A percentile compares a stretch with the other conserved stretches of the same genome.
phyloP scores from a whole-genome alignment of 2,797 vertebrate genomes.

The Pangasius djambal region DNA sequence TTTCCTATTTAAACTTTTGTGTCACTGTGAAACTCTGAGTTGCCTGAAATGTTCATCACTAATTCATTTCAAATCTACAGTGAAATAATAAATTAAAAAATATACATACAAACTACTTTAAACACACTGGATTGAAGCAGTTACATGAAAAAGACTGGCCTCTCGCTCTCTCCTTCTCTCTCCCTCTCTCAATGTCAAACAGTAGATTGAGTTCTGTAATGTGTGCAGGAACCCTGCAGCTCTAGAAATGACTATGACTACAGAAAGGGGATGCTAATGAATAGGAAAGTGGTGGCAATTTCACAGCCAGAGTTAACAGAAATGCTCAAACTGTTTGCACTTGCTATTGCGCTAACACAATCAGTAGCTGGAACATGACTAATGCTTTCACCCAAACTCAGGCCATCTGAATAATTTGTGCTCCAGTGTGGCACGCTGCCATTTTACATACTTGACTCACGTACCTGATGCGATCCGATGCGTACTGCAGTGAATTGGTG shows the following conservation, averaged over 20 bases:
- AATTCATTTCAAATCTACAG: neutral
- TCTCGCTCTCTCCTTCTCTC: neutral
- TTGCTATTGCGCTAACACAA: conserved; percentile 8
- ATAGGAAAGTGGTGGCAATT: conserved; percentile 23
- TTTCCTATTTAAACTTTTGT: neutral
- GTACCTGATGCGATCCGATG: neutral
- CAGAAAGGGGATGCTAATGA: conserved; percentile 16
- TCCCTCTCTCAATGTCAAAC: neutral
- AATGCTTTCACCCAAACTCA: conserved; percentile 17
- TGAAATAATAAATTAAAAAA: neutral
- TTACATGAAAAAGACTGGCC: neutral
- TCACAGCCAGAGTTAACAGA: conserved; percentile 32
- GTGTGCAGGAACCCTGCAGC: conserved; percentile 27
- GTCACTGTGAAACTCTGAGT: neutral
- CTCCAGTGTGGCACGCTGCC: neutral
- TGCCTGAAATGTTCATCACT: neutral
- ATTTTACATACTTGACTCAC: neutral
- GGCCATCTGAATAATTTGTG: conserved; percentile 27
- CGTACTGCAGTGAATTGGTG: neutral
- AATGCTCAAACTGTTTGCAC: conserved; percentile 33
- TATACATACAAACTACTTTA: neutral
- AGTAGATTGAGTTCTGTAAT: conserved; percentile 3
- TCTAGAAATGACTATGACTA: conserved; percentile 33
- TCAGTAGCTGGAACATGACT: conserved; percentile 27
- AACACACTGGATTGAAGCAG: neutral